These are phyloP conservation scores for Pipistrellus kuhlii DNA, from an alignment of 2,797 vertebrate genomes.

Conservation along the genomic window DNA sequence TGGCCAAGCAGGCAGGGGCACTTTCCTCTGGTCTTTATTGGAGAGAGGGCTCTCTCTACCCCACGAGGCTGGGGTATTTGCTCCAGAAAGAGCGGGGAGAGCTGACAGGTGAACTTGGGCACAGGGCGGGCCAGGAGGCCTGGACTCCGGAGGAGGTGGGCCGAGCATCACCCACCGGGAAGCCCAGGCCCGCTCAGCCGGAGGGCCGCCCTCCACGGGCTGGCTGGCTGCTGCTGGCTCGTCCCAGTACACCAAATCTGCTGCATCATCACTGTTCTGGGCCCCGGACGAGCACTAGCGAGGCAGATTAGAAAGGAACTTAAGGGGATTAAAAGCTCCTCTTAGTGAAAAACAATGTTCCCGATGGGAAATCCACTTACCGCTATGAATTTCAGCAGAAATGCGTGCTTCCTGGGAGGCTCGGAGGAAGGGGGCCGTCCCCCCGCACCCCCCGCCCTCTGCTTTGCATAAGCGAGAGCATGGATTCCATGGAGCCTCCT, in stretches of 20 bases:
- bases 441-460: constrained; percentile 74
- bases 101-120: neutral
- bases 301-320: constrained; percentile 90
- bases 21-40: neutral
- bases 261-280: constrained; percentile 88
- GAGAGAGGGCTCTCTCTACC: neutral
- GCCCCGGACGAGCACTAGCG: constrained; percentile 89
- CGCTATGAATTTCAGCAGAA: constrained; percentile 89
- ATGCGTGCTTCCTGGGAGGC: constrained; percentile 86
- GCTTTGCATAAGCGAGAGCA: constrained; percentile 82
- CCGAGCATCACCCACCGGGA: neutral
- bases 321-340: constrained; percentile 91
- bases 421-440: constrained; percentile 77
- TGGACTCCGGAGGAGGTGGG: neutral
- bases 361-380: constrained; percentile 90
- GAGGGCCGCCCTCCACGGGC: constrained; percentile 64
- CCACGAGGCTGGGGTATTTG: rapidly evolving
- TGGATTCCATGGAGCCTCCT: constrained; percentile 83
- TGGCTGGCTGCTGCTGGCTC: constrained; percentile 85
- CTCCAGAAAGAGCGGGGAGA: neutral
- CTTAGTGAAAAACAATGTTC: constrained; percentile 90
- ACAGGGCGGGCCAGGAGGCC: neutral
- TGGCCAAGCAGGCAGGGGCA: neutral
- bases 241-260: constrained; percentile 90
- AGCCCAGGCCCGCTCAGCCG: neutral